Evolutionary conservation across 1,140 invertebrate genomes (phyloP).

Genomic region (Atta colombica): DNA sequence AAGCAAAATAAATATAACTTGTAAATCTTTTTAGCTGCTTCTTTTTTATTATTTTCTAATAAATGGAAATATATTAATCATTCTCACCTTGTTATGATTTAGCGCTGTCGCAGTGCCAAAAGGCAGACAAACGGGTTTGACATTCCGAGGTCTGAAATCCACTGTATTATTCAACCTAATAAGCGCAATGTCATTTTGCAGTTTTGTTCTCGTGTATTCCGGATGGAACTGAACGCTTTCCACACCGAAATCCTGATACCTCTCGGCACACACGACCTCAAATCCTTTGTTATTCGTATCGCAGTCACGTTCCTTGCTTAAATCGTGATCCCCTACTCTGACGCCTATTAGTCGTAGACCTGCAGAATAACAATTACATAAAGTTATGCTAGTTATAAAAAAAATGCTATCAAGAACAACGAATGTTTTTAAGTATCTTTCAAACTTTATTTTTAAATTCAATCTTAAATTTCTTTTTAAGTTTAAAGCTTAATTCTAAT

Average conservation of each 20-base stretch:
- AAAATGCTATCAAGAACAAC: neutral
- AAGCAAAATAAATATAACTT: neutral
- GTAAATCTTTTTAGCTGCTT: neutral
- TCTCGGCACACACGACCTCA: constrained; percentile 86
- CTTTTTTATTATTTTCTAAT: neutral
- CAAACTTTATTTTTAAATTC: neutral
- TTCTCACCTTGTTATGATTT: constrained; percentile 71
- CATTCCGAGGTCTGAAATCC: constrained; percentile 85
- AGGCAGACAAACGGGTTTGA: constrained; percentile 88
- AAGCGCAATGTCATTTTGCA: constrained; percentile 89
- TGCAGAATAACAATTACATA: constrained; percentile 71
- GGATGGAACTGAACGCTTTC: constrained; percentile 87
- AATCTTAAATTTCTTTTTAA: neutral
- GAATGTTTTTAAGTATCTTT: constrained; percentile 52
- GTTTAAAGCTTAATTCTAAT: neutral
- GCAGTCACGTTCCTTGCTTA: constrained; percentile 88
- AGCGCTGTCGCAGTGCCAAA: constrained; percentile 77
- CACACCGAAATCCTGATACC: constrained; percentile 88
- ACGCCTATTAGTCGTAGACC: constrained; percentile 83
- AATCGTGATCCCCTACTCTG: constrained; percentile 89
- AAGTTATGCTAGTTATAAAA: neutral
- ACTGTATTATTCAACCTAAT: constrained; percentile 87
- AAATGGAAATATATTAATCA: neutral
- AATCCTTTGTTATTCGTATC: constrained; percentile 82
- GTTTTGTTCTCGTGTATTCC: constrained; percentile 83